These are phyloP conservation scores for Phaethon lepturus DNA, from an alignment of 2,113 vertebrate species.

Conservation along the genomic window DNA sequence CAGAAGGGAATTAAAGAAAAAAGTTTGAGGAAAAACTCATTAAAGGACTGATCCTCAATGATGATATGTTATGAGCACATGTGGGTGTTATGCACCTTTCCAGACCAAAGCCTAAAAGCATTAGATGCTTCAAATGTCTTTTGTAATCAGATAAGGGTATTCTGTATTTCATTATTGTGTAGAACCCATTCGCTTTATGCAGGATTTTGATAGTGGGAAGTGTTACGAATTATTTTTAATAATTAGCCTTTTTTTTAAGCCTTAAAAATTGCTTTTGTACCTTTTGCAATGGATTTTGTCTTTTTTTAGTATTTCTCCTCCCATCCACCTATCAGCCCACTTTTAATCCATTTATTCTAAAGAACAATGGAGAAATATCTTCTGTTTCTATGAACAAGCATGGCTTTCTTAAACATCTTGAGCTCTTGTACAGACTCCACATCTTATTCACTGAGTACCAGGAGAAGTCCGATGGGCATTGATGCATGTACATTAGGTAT, in stretches of 20 bases:
- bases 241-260: conserved; percentile 17
- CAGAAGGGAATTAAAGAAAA: not conserved
- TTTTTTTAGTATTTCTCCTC: not conserved
- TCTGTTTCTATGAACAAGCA: not conserved
- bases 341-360: not conserved
- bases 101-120: not conserved
- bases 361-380: not conserved
- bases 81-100: not conserved
- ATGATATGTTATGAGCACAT: not conserved
- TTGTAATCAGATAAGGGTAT: not conserved
- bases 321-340: not conserved
- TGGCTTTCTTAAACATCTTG: not conserved
- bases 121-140: not conserved
- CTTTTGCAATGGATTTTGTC: not conserved
- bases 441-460: not conserved
- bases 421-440: not conserved
- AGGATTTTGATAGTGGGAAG: not conserved
- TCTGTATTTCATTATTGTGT: not conserved
- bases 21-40: not conserved
- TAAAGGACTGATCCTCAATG: not conserved
- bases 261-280: not conserved
- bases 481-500: not conserved
- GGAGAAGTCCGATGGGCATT: not conserved
- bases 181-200: not conserved
- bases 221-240: conserved; percentile 35